A percentile compares a stretch with the other conserved stretches of the same genome.
These are phyloP conservation scores for Macrophya alboannulata DNA, from an alignment of 2,888 invertebrate genomes.

Conservation along the genomic window DNA sequence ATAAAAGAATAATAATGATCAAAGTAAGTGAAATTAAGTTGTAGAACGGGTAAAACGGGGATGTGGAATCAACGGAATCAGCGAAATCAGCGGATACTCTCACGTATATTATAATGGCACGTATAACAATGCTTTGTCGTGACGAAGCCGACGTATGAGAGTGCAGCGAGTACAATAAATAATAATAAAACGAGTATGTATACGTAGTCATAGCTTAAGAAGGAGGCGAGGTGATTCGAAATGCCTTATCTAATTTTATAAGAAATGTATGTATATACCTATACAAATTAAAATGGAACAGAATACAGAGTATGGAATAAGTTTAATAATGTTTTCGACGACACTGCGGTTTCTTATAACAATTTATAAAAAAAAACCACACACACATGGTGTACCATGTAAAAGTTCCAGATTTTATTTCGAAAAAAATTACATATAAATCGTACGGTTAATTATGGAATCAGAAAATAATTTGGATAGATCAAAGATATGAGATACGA, in stretches of 20 bases:
- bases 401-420: not conserved
- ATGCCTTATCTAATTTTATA: not conserved
- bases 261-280: not conserved
- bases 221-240: not conserved
- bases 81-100: slow-evolving; percentile 54
- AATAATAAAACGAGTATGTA: not conserved
- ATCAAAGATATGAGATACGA: not conserved
- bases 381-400: too few relatives aligned
- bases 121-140: slow-evolving; percentile 31
- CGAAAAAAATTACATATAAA: not conserved
- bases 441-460: not conserved
- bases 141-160: not conserved
- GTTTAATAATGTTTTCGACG: not conserved
- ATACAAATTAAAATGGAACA: not conserved
- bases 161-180: not conserved
- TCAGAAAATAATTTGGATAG: not conserved
- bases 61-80: slow-evolving; percentile 35
- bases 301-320: not conserved
- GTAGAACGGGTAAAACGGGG: not conserved
- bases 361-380: not conserved
- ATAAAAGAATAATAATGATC: not conserved
- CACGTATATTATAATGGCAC: slow-evolving; percentile 45
- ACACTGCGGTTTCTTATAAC: not conserved
- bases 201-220: not conserved
- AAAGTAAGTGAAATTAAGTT: not conserved